phyloP scores from a whole-genome alignment of 2,797 vertebrate genomes.

The Eurystomus glaucurus region DNA sequence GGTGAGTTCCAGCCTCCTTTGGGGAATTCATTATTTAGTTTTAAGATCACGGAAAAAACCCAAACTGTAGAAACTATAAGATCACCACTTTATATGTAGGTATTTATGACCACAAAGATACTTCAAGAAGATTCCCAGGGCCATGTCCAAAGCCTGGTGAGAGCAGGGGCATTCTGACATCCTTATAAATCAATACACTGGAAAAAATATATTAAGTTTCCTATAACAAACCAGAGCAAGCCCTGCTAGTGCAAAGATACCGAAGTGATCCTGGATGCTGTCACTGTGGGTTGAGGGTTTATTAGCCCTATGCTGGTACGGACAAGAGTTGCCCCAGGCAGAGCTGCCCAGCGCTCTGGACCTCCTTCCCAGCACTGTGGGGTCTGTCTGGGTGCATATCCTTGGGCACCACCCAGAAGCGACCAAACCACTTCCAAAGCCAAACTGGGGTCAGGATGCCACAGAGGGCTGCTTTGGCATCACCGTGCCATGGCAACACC shows the following conservation, averaged over 20 bases:
- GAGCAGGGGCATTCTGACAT: neutral
- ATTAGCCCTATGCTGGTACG: accelerated
- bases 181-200: neutral
- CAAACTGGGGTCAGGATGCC: neutral
- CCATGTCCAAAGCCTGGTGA: neutral
- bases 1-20: neutral
- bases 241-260: neutral
- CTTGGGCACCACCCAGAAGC: neutral
- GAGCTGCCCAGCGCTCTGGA: neutral
- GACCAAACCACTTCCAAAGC: neutral
- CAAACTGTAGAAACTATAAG: neutral
- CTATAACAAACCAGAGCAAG: neutral
- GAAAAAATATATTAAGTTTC: neutral
- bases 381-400: neutral
- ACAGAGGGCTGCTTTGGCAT: neutral
- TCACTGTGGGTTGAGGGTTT: accelerated
- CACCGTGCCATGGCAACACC: accelerated
- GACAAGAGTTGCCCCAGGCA: neutral
- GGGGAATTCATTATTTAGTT: neutral
- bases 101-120: neutral
- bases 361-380: neutral
- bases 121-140: neutral
- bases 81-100: neutral
- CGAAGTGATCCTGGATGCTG: neutral
- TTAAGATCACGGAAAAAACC: neutral